phyloP scores from a whole-genome alignment of 2,113 vertebrate genomes.

The Acanthisitta chloris region DNA sequence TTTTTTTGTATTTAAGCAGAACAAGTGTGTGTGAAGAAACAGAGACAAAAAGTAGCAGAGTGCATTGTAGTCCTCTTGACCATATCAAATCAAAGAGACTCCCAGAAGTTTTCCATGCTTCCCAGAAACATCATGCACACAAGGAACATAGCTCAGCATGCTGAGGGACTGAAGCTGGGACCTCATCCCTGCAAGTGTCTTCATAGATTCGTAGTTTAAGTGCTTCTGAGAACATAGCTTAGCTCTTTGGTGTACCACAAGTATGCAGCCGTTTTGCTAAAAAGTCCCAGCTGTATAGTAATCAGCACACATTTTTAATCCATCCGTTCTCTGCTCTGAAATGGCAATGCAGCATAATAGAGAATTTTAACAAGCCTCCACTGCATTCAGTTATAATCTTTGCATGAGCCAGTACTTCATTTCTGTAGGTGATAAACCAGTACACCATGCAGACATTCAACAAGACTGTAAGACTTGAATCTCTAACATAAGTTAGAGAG shows the following conservation, averaged over 20 bases:
- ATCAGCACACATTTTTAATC: conserved; percentile 49
- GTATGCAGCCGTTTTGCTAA: conserved; percentile 46
- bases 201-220: conserved; percentile 1
- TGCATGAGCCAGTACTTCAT: background rate
- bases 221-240: conserved; percentile 42
- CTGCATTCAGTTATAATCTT: background rate
- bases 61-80: background rate
- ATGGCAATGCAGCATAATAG: background rate
- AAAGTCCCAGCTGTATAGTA: conserved; percentile 58
- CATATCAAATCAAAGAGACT: background rate
- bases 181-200: background rate
- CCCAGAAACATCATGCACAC: background rate
- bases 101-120: background rate
- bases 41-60: background rate
- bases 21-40: background rate
- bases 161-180: background rate
- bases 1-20: background rate
- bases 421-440: background rate
- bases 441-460: background rate
- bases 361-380: background rate
- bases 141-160: background rate
- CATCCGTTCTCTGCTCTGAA: background rate
- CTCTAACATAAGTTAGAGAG: background rate
- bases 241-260: conserved; percentile 37
- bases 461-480: background rate